Evolutionary conservation across 1,140 invertebrate genomes (phyloP), one percentile per base, ranked within the genome.

Genomic region (Asobara japonica): DNA sequence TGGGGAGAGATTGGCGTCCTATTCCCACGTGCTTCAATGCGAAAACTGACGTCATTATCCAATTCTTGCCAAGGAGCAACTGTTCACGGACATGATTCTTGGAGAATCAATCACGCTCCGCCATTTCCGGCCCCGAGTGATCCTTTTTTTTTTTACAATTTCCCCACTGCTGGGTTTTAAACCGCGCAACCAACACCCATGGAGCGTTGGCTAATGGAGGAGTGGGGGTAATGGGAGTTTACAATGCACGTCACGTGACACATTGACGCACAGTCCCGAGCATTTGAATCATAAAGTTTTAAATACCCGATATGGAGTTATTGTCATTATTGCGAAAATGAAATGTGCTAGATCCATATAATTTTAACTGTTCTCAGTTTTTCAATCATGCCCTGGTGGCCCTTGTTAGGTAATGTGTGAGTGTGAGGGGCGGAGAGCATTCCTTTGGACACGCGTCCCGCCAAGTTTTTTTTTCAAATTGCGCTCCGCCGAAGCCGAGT

Each of bases 91-190:
- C 51, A 56, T 56, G 20, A 56, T 22, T 56, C 51, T 22, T 18
- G 51, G 18, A 10, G 51, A 56, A 56, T 56, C 51, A 56, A 56
- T 56, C 51, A 56, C 51, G 22, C 51, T 56, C 51, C 51, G 51
- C 51, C 51, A 56, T 56, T 56, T 56, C 51, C 51, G 51, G 51
- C 51, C 51, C 51, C 22, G 51, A 25, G 51, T 56, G 51, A 56
- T 56, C 51, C 16, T 45, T 45, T 45, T 45, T 45, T 56, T 27
- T 56, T 27, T 56, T 56, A 25, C 18, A 56, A 56, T 18, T n/a
- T 22, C 16, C 51, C 51, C 51, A 56, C 22, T 56, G 20, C 13
- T 10, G 51, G 22, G 51, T 56, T 56, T 56, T 27, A 56, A 56
- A 27, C 51, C 51, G 22, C 4, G 3, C 1, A 22, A 11, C 25